Evolutionary conservation across 2,888 invertebrate species (phyloP).

Genomic region (Temnothorax rugatulus): DNA sequence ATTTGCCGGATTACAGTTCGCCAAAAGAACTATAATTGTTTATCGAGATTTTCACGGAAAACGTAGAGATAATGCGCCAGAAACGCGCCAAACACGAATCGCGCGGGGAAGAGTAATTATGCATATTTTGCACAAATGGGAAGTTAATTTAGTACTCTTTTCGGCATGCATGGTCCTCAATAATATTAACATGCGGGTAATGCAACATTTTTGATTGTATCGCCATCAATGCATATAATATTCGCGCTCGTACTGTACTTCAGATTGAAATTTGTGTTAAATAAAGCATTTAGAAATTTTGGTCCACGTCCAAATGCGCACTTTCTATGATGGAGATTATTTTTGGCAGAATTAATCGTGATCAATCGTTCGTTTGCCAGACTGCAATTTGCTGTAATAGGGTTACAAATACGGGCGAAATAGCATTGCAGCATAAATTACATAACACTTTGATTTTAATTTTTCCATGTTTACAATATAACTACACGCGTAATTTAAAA

Average conservation of each 20-base stretch:
- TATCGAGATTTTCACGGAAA: conserved; percentile 20
- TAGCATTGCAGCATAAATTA: conserved; percentile 35
- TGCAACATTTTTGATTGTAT: conserved; percentile 21
- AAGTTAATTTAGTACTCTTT: conserved; percentile 33
- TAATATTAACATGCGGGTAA: conserved; percentile 38
- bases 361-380: conserved; percentile 27
- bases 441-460: conserved; percentile 42
- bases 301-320: background rate
- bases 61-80: conserved; percentile 16
- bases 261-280: conserved; percentile 43
- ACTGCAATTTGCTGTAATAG: conserved; percentile 40
- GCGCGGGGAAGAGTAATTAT: background rate
- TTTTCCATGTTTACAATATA: conserved; percentile 25
- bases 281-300: conserved; percentile 32
- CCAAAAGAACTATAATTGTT: conserved; percentile 27
- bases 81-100: background rate
- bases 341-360: conserved; percentile 44
- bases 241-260: background rate
- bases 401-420: conserved; percentile 21
- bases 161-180: background rate
- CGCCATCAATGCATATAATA: conserved; percentile 14
- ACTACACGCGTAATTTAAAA: conserved; percentile 35
- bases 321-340: conserved; percentile 28
- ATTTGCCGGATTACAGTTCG: conserved; percentile 20
- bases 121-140: background rate